Conservation (phyloP, 2,888 invertebrate species). For the Embidobia sp. region DNA sequence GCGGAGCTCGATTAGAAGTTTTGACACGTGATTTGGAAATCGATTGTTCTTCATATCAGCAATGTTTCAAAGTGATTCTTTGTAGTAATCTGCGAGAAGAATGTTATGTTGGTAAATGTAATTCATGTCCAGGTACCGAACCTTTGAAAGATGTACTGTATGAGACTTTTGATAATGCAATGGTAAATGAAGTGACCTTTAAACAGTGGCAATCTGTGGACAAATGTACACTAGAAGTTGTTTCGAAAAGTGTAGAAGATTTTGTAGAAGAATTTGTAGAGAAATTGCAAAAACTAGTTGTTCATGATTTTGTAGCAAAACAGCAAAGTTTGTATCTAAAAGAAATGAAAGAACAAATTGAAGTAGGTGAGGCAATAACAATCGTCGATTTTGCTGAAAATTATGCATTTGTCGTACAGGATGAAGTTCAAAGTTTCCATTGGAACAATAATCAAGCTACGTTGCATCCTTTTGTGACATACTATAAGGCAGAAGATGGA, state of each 20-base stretch:
- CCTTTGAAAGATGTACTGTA: not conserved
- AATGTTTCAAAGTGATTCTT: not conserved
- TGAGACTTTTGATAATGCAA: not conserved
- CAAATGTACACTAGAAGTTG: not conserved
- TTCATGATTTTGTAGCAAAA: conserved; percentile 18
- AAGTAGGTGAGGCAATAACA: conserved; percentile 2
- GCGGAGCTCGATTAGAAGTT: not conserved
- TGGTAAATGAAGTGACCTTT: not conserved
- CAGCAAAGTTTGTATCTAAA: conserved; percentile 14
- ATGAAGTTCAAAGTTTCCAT: conserved; percentile 15
- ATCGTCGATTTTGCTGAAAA: conserved; percentile 23
- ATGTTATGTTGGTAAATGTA: conserved; percentile 6
- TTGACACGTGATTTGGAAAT: not conserved
- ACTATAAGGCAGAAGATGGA: not conserved
- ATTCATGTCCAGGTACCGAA: not conserved
- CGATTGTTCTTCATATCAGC: not conserved
- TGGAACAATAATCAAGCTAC: conserved; percentile 23
- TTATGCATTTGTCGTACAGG: conserved; percentile 21
- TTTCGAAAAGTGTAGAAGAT: not conserved
- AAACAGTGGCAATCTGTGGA: not conserved
- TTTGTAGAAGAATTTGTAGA: conserved; percentile 4
- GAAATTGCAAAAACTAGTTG: not conserved
- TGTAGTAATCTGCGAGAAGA: conserved; percentile 1
- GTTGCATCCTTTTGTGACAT: conserved; percentile 11
- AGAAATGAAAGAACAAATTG: not conserved